Base-by-base conservation (phyloP, 2,888 invertebrate species). In the Lutraria lutraria region DNA sequence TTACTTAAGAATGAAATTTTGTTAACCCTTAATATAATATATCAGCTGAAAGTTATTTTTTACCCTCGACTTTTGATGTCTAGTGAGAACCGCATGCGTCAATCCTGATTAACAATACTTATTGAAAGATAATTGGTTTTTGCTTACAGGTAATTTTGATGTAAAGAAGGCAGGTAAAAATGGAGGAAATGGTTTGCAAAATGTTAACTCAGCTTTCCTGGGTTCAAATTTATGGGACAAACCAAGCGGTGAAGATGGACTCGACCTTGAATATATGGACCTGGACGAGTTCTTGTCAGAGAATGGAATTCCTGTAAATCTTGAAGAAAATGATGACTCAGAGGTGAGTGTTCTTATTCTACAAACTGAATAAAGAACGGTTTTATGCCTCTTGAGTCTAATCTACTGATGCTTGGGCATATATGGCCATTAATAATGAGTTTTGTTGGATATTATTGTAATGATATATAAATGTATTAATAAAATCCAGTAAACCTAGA, bases 161-260 rank as follows among this genome's bases (percentile, higher is more conserved):
- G 79, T 86, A 8, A 90, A 91, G 83, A 93, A 93, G 43, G 86
- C 88, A 29, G 91, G 92, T n/a, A 72, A 29, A 29, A 92, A 93
- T 81, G 88, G 88, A 52, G 90, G 89, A 52, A 90, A 92, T 8
- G 82, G 83, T 31, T 85, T 86, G 31, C 89, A 90, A 34, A 93
- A 94, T 83, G 85, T 98, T 96, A 98, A 98, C 97, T 98, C 99
- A 94, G 99, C 99, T 97, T 99, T 99, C 97, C 98, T 99, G 95
- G 99, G 99, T 93, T 99, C 99, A 93, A 99, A 98, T 97, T 97
- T 99, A 93, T 99, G 99, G 99, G 99, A 99, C 97, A 99, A 99
- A 97, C 98, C 98, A 95, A 97, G 98, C 96, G 98, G 98, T 52
- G 68, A 83, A 60, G 87, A 84, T 79, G 82, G 82, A 25, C 98